phyloP scores from a whole-genome alignment of 2,888 invertebrate species.

The Agriopis aurantiaria region DNA sequence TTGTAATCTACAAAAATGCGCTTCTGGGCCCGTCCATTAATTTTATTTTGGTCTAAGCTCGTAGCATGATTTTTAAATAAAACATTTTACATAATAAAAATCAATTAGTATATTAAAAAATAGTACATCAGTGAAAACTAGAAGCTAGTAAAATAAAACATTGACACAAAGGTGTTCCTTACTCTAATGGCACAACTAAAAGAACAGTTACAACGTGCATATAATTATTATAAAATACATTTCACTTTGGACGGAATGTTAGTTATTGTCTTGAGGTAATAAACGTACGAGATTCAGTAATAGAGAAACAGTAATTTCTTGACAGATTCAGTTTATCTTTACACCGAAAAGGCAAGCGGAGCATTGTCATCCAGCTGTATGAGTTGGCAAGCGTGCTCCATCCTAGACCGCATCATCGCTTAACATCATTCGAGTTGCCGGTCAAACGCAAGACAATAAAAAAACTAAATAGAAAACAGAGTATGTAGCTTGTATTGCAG shows the following conservation, averaged over 20 bases:
- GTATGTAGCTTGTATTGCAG: too few relatives aligned
- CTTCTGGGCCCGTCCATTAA: too few relatives aligned
- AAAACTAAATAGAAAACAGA: too few relatives aligned
- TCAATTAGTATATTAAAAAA: slow-evolving; percentile 36
- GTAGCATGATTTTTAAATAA: neutral
- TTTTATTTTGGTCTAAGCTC: too few relatives aligned
- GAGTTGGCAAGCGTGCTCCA: too few relatives aligned
- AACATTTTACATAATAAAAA: slow-evolving; percentile 21
- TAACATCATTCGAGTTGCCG: too few relatives aligned
- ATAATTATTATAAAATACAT: slow-evolving; percentile 29
- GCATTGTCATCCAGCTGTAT: too few relatives aligned
- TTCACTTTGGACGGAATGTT: slow-evolving; percentile 48
- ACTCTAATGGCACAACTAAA: slow-evolving; percentile 47
- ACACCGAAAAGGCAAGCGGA: neutral
- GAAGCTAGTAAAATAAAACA: slow-evolving; percentile 1
- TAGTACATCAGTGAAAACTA: slow-evolving; percentile 16
- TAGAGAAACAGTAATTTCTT: neutral
- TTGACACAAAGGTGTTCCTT: slow-evolving; percentile 32
- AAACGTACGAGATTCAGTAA: neutral
- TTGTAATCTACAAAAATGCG: too few relatives aligned
- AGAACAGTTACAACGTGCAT: slow-evolving; percentile 34
- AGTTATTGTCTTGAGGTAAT: slow-evolving; percentile 39
- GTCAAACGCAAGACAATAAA: too few relatives aligned
- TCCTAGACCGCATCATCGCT: too few relatives aligned
- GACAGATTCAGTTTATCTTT: neutral